Percentiles rank a stretch among this genome's conserved stretches.
phyloP scores from a whole-genome alignment of 1,140 invertebrate species.

The Oryzaephilus surinamensis region DNA sequence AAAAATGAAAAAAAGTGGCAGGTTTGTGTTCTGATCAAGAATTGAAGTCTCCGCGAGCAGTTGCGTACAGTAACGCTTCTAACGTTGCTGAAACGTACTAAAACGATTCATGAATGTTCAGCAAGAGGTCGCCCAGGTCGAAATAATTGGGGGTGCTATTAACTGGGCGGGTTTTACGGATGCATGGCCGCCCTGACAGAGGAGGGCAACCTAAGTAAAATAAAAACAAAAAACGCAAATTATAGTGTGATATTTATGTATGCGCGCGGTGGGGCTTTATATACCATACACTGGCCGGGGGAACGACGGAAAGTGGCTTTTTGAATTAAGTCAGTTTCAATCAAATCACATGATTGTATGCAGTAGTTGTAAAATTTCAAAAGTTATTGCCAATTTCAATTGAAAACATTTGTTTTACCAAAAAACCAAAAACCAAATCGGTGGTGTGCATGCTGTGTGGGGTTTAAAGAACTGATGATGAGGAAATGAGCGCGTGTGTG shows the following conservation, averaged over 20 bases:
- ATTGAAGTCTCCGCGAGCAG: too few species aligned
- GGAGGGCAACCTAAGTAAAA: constrained; percentile 34
- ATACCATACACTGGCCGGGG: constrained; percentile 20
- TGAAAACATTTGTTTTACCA: too few species aligned
- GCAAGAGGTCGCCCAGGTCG: constrained; percentile 23
- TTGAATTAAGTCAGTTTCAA: constrained; percentile 38
- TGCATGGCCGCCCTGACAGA: constrained; percentile 38
- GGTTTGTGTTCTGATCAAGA: too few species aligned
- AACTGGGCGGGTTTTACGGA: constrained; percentile 38
- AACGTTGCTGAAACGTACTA: too few species aligned
- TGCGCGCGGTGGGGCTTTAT: constrained; percentile 35
- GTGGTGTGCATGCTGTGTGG: too few species aligned
- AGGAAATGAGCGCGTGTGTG: not conserved
- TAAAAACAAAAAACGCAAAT: constrained; percentile 37
- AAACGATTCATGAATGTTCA: too few species aligned
- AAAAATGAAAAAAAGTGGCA: too few species aligned
- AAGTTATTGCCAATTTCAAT: too few species aligned
- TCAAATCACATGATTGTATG: constrained; percentile 37
- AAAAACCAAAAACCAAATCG: too few species aligned
- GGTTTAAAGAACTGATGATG: too few species aligned
- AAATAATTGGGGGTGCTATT: constrained; percentile 37
- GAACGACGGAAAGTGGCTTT: constrained; percentile 32
- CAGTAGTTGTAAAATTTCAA: constrained; percentile 9
- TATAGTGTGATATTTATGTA: constrained; percentile 37
- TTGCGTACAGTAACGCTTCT: too few species aligned